Evolutionary conservation across 2,113 vertebrate species (phyloP).

Genomic region (Thalassoma bifasciatum): DNA sequence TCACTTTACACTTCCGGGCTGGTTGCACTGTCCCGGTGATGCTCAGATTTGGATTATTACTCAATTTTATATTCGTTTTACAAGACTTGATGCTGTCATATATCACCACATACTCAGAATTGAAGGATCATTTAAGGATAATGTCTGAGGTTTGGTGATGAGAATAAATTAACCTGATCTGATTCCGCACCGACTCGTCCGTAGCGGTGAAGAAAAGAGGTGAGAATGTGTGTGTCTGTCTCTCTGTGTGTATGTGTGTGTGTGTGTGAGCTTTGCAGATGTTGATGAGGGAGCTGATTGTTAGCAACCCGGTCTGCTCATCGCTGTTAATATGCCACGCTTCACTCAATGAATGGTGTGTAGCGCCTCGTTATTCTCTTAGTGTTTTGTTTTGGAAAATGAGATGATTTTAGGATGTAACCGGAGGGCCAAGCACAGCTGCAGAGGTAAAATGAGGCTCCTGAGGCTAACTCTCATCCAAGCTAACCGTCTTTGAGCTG

Average conservation of each 20-base stretch:
- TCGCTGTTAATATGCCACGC: neutral
- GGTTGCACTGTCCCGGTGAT: conserved; percentile 58
- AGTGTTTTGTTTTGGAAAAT: fast-evolving
- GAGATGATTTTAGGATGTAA: neutral
- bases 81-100: neutral
- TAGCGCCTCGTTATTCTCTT: neutral
- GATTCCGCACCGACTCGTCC: conserved; percentile 21
- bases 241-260: conserved; percentile 77
- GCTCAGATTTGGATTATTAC: conserved; percentile 57
- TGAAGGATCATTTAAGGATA: neutral
- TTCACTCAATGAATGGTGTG: fast-evolving
- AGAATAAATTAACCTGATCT: conserved; percentile 2
- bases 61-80: conserved; percentile 28
- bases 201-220: conserved; percentile 64
- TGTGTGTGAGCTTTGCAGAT: conserved; percentile 69
- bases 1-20: conserved; percentile 77
- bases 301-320: conserved; percentile 14
- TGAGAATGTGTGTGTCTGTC: conserved; percentile 72
- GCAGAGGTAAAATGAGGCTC: conserved; percentile 20
- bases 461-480: conserved; percentile 6
- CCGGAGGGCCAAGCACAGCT: neutral
- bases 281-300: conserved; percentile 34
- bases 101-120: neutral
- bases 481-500: conserved; percentile 28
- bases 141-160: neutral